Evolutionary conservation across 2,888 invertebrate species (phyloP).

Genomic region (Tetragnatha montana): DNA sequence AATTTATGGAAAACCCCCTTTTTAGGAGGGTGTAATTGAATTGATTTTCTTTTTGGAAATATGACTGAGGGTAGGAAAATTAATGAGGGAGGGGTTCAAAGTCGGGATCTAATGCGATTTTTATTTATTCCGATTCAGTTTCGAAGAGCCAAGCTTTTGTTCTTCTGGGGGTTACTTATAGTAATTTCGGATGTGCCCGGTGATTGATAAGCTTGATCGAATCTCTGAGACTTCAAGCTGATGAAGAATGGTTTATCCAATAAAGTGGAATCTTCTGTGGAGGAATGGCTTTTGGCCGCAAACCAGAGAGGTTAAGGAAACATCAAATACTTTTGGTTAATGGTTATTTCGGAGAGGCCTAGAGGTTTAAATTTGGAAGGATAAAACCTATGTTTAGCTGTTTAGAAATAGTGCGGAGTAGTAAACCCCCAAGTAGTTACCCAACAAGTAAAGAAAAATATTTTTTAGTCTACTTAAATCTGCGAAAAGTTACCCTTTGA

Average conservation of each 20-base stretch:
- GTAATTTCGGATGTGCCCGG: background rate
- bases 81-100: background rate
- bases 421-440: too few relatives aligned
- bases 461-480: too few relatives aligned
- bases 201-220: background rate
- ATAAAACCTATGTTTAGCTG: too few relatives aligned
- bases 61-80: slow-evolving; percentile 24
- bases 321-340: background rate
- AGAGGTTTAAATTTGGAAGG: too few relatives aligned
- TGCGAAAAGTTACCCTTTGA: too few relatives aligned
- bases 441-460: too few relatives aligned
- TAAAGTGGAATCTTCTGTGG: background rate
- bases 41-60: slow-evolving; percentile 39
- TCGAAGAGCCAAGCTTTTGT: background rate
- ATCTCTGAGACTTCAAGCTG: background rate
- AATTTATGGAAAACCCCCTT: too few relatives aligned
- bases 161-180: background rate
- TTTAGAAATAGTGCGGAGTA: too few relatives aligned
- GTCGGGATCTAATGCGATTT: slow-evolving; percentile 14
- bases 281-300: background rate
- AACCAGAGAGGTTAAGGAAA: background rate
- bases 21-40: slow-evolving; percentile 25
- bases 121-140: slow-evolving; percentile 42
- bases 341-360: too few relatives aligned
- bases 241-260: background rate